Evolutionary conservation across 2,113 vertebrate species (phyloP).

Genomic region (Phalacrocorax pelagicus): DNA sequence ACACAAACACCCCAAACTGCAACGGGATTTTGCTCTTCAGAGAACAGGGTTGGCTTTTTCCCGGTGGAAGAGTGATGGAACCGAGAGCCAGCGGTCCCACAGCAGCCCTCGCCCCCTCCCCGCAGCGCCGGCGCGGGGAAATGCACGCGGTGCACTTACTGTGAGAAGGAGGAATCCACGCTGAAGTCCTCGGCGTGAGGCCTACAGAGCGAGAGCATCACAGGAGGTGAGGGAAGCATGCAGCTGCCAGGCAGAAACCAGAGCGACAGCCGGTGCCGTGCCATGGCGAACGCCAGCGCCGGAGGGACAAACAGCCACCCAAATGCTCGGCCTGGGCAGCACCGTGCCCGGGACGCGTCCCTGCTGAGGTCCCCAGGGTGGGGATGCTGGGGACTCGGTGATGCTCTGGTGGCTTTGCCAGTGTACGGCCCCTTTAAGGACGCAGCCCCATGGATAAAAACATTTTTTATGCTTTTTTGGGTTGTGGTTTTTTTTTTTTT

Average conservation of each 20-base stretch:
- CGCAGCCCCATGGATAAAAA: not conserved
- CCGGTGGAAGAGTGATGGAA: rapidly evolving
- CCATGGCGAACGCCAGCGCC: rapidly evolving
- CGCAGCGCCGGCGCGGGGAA: not conserved
- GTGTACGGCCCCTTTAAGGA: rapidly evolving
- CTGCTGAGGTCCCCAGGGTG: not conserved
- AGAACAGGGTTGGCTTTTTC: rapidly evolving
- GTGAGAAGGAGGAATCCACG: slow-evolving; percentile 89
- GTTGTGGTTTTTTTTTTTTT: not conserved
- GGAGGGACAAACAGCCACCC: not conserved
- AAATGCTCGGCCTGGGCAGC: rapidly evolving
- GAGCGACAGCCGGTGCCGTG: not conserved
- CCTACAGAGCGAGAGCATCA: slow-evolving; percentile 64
- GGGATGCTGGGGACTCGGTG: rapidly evolving
- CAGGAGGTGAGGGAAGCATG: not conserved
- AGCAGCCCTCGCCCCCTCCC: not conserved
- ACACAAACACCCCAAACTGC: rapidly evolving
- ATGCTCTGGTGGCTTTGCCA: not conserved
- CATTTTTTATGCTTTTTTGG: not conserved
- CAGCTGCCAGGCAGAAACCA: not conserved
- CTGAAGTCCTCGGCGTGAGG: slow-evolving; percentile 87
- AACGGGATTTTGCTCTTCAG: rapidly evolving
- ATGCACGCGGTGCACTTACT: slow-evolving; percentile 68
- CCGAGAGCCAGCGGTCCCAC: rapidly evolving
- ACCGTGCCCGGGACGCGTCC: rapidly evolving